These are phyloP conservation scores for Dasysyrphus albostriatus DNA, from an alignment of 2,888 invertebrate species.

Conservation along the genomic window DNA sequence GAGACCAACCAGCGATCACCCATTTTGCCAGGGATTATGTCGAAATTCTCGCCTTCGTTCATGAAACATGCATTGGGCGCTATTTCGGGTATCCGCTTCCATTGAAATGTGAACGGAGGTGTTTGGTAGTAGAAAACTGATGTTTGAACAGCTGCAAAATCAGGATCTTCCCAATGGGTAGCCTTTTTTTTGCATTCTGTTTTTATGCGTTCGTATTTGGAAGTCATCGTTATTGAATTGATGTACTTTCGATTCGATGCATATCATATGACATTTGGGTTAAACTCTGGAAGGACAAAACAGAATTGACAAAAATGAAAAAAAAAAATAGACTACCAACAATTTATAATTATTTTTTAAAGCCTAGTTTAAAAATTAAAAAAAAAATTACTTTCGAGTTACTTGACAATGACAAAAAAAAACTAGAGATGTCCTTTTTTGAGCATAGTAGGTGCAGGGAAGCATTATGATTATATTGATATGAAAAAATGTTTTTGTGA, in stretches of 20 bases:
- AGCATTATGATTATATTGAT: too few species aligned
- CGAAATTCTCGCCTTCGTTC: slow-evolving; percentile 88
- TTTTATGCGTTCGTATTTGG: slow-evolving; percentile 91
- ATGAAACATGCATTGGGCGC: slow-evolving; percentile 85
- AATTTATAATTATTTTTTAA: too few species aligned
- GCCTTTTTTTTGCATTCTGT: slow-evolving; percentile 91
- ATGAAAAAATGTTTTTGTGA: too few species aligned
- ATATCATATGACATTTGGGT: slow-evolving; percentile 51
- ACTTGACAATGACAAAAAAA: too few species aligned
- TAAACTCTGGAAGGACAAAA: neutral
- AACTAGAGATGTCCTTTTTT: too few species aligned
- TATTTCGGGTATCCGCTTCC: slow-evolving; percentile 94
- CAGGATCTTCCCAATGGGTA: slow-evolving; percentile 95
- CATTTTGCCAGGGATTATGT: slow-evolving; percentile 94
- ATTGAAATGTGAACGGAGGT: slow-evolving; percentile 96
- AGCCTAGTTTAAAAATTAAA: too few species aligned
- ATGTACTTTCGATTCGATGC: slow-evolving; percentile 35
- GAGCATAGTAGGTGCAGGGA: too few species aligned
- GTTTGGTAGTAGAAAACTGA: slow-evolving; percentile 97
- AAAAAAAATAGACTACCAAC: too few species aligned
- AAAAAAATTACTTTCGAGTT: too few species aligned
- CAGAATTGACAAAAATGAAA: too few species aligned
- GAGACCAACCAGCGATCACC: slow-evolving; percentile 97
- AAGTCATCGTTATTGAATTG: slow-evolving; percentile 80
- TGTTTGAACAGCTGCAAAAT: slow-evolving; percentile 94